These are phyloP conservation scores for Busseola fusca DNA, from an alignment of 2,888 invertebrate species.

Conservation along the genomic window DNA sequence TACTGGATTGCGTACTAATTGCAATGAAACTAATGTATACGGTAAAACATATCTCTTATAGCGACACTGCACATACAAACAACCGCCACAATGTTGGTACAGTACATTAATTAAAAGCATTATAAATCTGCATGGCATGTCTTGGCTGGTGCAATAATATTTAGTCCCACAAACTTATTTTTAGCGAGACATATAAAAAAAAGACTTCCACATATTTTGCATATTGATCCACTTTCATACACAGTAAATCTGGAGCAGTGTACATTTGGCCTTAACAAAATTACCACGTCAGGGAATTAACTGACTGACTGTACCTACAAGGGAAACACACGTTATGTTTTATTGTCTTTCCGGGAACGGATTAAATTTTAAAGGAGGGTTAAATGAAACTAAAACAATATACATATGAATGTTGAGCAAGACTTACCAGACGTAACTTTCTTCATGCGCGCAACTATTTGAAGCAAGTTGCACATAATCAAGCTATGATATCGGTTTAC, in stretches of 20 bases:
- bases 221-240: conserved; percentile 17
- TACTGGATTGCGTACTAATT: not conserved
- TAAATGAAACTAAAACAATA: conserved; percentile 30
- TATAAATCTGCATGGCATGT: conserved; percentile 22
- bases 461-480: not conserved
- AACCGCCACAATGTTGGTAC: conserved; percentile 3
- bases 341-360: conserved; percentile 57
- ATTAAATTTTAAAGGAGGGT: conserved; percentile 50
- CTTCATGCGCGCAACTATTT: not conserved
- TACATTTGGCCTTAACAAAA: conserved; percentile 57
- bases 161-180: conserved; percentile 5
- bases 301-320: conserved; percentile 60
- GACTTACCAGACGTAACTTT: not conserved
- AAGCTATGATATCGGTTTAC: not conserved
- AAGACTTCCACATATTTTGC: conserved; percentile 14
- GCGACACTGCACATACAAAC: not conserved
- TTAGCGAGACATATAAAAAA: conserved; percentile 3
- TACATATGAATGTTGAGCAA: conserved; percentile 2
- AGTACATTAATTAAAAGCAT: conserved; percentile 19
- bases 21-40: not conserved
- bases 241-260: conserved; percentile 13
- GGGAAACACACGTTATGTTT: conserved; percentile 58
- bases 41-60: not conserved
- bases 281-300: conserved; percentile 64
- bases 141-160: conserved; percentile 11